Base-by-base conservation (phyloP, 2,113 vertebrate genomes). In the Pipra filicauda region DNA sequence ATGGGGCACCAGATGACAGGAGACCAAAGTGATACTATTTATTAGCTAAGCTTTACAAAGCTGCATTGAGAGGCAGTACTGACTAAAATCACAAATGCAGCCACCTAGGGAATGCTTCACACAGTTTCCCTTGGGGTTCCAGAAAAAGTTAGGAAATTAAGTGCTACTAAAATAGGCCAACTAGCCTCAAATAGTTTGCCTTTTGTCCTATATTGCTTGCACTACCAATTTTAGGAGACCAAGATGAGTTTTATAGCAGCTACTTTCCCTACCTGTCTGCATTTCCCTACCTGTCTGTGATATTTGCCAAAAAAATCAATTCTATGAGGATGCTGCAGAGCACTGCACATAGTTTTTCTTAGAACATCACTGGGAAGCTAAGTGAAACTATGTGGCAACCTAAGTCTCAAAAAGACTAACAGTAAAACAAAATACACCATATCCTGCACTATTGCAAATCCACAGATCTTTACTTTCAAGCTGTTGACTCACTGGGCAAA, bases 21-120 rank as follows among this genome's bases (percentile, higher is more conserved):
- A 70, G 96, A 92, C 52, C 62, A 80, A 82, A 88, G 91, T 7
- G 62, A 91, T 30, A 51, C 17, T 35, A 89, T 81, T 95, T 84
- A 85, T 67, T 88, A 93, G 82, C 31, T 91, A 82, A 85, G 74
- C 48, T 85, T 97, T 78, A 82, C 62, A 94, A 79, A 95, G 64
- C 55, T 86, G 41, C 46, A 66, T n/a, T 87, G 65, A 85, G 91
- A 95, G 72, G 58, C 1, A 3, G 70, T 41, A 77, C 33, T 57
- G 54, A 64, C 59, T 31, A 92, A 89, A 57, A 72, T 44, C 91
- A 64, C 83, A 85, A 86, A 95, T 24, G 54, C 70, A 51, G 5
- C 64, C 69, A 92, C 87, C 71, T 74, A 82, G 26, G 23, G n/a
- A 89, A 84, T 19, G 30, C 35, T 76, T 33, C 66, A 48, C 3